Evolutionary conservation across 2,113 vertebrate species (phyloP).

Genomic region (Heterochromis multidens): DNA sequence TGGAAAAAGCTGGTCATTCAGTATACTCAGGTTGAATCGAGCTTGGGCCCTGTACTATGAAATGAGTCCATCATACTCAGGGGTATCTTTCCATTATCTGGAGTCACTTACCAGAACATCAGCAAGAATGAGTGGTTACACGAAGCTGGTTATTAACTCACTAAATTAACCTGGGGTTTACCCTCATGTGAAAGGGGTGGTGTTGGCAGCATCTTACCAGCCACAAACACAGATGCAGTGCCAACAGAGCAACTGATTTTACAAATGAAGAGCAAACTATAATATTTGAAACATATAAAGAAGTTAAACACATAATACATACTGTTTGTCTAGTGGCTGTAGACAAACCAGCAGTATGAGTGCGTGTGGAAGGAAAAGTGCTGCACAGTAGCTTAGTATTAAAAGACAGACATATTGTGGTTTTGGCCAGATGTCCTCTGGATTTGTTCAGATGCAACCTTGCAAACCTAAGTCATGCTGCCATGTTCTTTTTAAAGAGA

Average conservation of each 20-base stretch:
- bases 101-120: no score
- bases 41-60: not conserved
- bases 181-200: not conserved
- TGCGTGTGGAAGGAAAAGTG: not conserved
- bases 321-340: no score
- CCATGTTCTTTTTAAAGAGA: not conserved
- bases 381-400: not conserved
- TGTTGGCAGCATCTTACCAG: no score
- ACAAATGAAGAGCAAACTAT: not conserved
- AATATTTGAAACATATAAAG: not conserved
- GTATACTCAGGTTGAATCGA: not conserved
- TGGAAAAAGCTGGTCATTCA: not conserved
- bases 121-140: not conserved
- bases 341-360: not conserved
- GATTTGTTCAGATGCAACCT: not conserved
- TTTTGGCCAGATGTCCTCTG: not conserved
- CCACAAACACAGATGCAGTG: not conserved
- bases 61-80: not conserved
- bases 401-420: not conserved
- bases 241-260: rapidly evolving
- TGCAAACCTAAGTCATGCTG: not conserved
- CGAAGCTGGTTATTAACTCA: not conserved
- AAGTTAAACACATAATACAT: not conserved
- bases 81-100: not conserved
- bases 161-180: rapidly evolving